Base-by-base conservation (phyloP, 2,797 vertebrate genomes). In the Sparidentex hasta region DNA sequence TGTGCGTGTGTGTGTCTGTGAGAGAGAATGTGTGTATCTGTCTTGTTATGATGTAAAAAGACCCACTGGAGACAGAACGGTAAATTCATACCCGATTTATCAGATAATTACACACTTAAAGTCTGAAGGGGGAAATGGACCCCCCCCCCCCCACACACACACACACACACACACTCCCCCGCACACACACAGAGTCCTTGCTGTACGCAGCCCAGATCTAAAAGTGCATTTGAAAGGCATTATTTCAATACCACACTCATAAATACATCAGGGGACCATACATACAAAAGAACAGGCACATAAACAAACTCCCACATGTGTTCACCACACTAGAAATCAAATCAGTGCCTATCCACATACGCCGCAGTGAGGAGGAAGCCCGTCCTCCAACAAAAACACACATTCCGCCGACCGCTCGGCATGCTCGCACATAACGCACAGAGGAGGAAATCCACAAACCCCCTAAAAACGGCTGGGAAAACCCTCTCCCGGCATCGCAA, bases 261-360 rank as follows among this genome's bases (percentile, higher is more conserved):
- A 87, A 93, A 84, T 85, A 85, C 87, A 83, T 80, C 71, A 76
- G 66, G 66, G 48, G 50, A 76, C 61, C 69, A 71, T 71, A 20
- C 65, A 63, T 65, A 65, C 79, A 79, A 63, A 81, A 76, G 63
- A 80, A 63, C 70, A 74, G 61, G 63, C 77, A 13, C 76, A 58
- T 75, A 84, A 88, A 85, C 86, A 86, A 76, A 80, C 74, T 78
- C 83, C 81, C 80, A 83, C 66, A 86, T 82, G 68, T 74, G 84
- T 71, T 80, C 80, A 64, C 87, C 86, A 59, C 84, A 66, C 57
- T 59, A 50, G 46, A 81, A 87, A 83, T 76, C 65, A 87, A 86
- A 87, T 83, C 79, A 76, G 38, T 76, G 57, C 66, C 33, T 54
- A 2, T 77, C 61, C 79, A 66, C 43, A 58, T 18, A 23, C 46